Percentiles rank a stretch among this genome's conserved stretches.
These are phyloP conservation scores for Eulemur mongoz DNA, from an alignment of 2,797 vertebrate genomes.

Conservation along the genomic window DNA sequence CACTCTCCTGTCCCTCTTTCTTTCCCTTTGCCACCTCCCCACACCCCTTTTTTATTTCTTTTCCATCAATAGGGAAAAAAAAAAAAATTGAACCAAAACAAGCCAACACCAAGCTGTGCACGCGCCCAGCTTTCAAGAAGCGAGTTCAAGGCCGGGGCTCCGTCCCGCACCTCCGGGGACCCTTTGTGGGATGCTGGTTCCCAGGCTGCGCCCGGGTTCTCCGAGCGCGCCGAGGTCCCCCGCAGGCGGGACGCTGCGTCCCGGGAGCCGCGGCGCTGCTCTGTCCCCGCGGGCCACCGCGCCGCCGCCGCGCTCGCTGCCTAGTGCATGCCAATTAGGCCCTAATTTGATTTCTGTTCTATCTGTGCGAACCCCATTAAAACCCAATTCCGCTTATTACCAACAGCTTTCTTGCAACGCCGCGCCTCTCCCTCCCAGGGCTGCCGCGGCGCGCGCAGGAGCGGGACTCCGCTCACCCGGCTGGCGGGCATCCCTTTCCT, in stretches of 20 bases:
- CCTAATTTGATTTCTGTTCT: constrained; percentile 78
- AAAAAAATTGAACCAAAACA: background rate
- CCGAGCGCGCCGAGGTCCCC: constrained; percentile 37
- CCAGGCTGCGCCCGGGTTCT: background rate
- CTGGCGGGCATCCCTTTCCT: background rate
- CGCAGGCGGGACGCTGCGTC: constrained; percentile 69
- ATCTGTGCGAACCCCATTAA: constrained; percentile 75
- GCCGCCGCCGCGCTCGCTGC: background rate
- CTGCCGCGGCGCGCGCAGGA: background rate
- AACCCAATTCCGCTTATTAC: constrained; percentile 79
- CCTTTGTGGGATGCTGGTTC: background rate
- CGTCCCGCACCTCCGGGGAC: background rate
- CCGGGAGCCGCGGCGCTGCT: constrained; percentile 15
- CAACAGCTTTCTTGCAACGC: constrained; percentile 65
- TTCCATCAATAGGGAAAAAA: background rate
- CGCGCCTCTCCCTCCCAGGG: constrained; percentile 35
- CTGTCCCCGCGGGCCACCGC: background rate
- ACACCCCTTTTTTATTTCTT: background rate
- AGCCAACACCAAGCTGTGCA: background rate
- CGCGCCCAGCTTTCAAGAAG: background rate
- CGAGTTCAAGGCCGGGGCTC: background rate
- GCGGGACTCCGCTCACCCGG: background rate
- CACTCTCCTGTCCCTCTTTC: background rate
- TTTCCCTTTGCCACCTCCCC: background rate
- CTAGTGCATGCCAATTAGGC: constrained; percentile 71